Evolutionary conservation across 2,888 invertebrate genomes (phyloP).

Genomic region (Zootermopsis nevadensis): DNA sequence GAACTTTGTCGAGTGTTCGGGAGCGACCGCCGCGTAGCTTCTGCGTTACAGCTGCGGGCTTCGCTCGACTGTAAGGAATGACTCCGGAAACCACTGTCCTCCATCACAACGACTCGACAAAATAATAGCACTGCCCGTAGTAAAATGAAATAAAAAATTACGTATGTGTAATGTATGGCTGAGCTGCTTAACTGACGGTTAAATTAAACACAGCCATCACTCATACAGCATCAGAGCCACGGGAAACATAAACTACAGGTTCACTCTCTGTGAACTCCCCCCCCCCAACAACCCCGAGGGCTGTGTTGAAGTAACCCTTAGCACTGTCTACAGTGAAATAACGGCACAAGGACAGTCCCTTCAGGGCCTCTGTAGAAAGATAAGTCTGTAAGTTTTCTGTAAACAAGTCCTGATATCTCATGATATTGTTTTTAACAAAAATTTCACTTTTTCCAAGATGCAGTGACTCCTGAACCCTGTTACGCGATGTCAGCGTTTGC

Average conservation of each 20-base stretch:
- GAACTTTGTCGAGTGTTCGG: not conserved
- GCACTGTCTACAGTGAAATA: not conserved
- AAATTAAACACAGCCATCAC: conserved; percentile 39
- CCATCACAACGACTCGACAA: conserved; percentile 22
- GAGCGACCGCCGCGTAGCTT: not conserved
- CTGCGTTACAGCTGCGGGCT: conserved; percentile 6
- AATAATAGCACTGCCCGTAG: conserved; percentile 14
- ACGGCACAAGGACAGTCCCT: not conserved
- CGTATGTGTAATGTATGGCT: not conserved
- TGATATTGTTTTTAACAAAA: no score
- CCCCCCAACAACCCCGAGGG: no score
- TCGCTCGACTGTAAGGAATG: conserved; percentile 35
- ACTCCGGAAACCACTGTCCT: conserved; percentile 33
- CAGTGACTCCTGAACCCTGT: no score
- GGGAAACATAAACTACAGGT: conserved; percentile 31
- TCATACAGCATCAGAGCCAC: conserved; percentile 21
- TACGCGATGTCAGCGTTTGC: no score
- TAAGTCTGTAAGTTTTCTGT: no score
- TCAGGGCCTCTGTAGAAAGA: no score
- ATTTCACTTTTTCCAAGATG: no score
- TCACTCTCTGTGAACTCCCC: not conserved
- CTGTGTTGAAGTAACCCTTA: conserved; percentile 16
- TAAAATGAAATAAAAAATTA: conserved; percentile 31
- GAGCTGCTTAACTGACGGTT: conserved; percentile 37
- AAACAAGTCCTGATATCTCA: no score